phyloP scores from a whole-genome alignment of 2,113 vertebrate genomes.

The Sisor rabdophorus region DNA sequence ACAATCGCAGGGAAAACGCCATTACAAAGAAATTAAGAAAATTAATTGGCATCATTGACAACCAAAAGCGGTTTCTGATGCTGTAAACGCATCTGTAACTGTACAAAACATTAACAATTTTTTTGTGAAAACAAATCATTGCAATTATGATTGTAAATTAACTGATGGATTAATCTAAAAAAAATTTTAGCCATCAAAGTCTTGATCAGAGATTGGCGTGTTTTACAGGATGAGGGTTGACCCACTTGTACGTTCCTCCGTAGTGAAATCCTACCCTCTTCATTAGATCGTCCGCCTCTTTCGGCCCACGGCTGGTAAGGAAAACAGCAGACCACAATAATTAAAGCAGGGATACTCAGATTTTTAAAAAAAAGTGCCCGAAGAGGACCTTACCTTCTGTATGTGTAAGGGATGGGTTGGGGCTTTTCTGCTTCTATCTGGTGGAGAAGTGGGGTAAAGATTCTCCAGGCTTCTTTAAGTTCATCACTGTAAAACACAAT shows the following conservation, averaged over 20 bases:
- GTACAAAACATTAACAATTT: background rate
- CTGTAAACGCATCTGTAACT: background rate
- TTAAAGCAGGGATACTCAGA: background rate
- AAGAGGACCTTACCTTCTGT: slow-evolving; percentile 73
- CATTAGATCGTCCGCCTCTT: slow-evolving; percentile 79
- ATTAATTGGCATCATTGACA: background rate
- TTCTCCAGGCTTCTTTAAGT: slow-evolving; percentile 86
- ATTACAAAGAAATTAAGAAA: background rate
- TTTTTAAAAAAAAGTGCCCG: background rate
- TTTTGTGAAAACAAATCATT: background rate
- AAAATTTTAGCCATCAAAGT: background rate
- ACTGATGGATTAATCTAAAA: background rate
- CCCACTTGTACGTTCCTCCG: slow-evolving; percentile 88
- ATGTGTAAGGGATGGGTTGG: slow-evolving; percentile 75
- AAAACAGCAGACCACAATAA: background rate
- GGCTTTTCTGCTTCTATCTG: slow-evolving; percentile 75
- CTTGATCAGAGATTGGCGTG: slow-evolving; percentile 2
- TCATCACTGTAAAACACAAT: slow-evolving; percentile 71
- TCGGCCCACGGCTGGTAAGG: slow-evolving; percentile 76
- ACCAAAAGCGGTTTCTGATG: background rate
- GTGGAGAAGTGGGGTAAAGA: slow-evolving; percentile 88
- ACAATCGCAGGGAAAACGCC: background rate
- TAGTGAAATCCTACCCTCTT: slow-evolving; percentile 84
- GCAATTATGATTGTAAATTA: background rate
- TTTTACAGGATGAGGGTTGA: slow-evolving; percentile 72